Conservation (phyloP, 2,888 invertebrate genomes). For the Schrankia costaestrigalis region DNA sequence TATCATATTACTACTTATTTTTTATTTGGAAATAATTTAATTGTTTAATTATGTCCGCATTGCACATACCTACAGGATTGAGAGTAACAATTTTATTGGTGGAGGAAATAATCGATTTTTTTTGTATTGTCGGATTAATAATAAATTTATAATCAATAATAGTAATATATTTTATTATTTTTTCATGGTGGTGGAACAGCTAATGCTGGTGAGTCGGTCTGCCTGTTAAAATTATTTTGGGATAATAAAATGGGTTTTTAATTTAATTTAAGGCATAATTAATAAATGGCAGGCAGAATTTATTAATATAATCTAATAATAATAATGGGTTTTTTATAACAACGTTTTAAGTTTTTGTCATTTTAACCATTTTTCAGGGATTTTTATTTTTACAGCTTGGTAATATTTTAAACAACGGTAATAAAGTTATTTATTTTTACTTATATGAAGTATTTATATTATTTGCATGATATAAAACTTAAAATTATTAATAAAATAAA, state of each 20-base stretch:
- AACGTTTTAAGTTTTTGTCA: not conserved
- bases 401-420: not conserved
- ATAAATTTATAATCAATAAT: slow-evolving; percentile 4
- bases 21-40: too few relatives aligned
- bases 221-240: slow-evolving; percentile 42
- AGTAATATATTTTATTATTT: slow-evolving; percentile 44
- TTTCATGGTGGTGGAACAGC: slow-evolving; percentile 78
- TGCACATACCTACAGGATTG: too few relatives aligned
- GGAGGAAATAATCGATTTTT: not conserved
- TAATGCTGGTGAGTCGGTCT: slow-evolving; percentile 71
- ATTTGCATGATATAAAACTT: too few relatives aligned
- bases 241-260: slow-evolving; percentile 31
- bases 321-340: slow-evolving; percentile 6
- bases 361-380: too few relatives aligned
- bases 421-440: not conserved
- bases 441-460: not conserved
- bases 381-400: not conserved
- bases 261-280: too few relatives aligned
- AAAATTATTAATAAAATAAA: too few relatives aligned
- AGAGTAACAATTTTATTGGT: too few relatives aligned
- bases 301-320: too few relatives aligned
- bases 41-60: too few relatives aligned
- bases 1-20: too few relatives aligned
- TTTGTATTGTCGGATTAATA: not conserved
- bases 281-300: too few relatives aligned